Percentiles rank a stretch among this genome's conserved stretches.
Evolutionary conservation across 2,888 invertebrate genomes (phyloP).

Genomic region (Gandaritis pyraliata): DNA sequence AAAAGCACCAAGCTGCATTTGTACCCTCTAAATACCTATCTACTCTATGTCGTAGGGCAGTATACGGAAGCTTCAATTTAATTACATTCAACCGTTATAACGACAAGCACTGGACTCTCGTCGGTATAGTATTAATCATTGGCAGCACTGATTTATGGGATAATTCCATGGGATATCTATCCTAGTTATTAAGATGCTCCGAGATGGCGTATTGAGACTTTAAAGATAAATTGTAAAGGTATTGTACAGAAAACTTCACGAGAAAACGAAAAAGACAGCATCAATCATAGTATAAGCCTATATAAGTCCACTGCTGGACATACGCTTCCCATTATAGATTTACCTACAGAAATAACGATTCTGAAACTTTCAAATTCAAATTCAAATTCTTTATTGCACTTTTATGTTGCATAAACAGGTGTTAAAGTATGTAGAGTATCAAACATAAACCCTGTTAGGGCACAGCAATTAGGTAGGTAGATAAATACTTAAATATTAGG

Average conservation of each 20-base stretch:
- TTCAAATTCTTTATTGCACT: too few relatives aligned
- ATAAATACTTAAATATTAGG: too few relatives aligned
- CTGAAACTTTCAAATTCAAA: too few relatives aligned
- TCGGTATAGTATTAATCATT: conserved; percentile 77
- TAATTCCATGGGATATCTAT: conserved; percentile 72
- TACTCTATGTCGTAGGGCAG: conserved; percentile 31
- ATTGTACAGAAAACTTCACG: conserved; percentile 27
- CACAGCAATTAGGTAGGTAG: too few relatives aligned
- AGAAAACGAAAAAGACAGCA: conserved; percentile 10
- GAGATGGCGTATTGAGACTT: conserved; percentile 41
- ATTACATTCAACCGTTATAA: conserved; percentile 80
- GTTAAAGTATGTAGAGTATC: too few relatives aligned
- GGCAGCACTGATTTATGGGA: conserved; percentile 76
- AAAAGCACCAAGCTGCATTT: too few relatives aligned
- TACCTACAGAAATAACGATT: too few relatives aligned
- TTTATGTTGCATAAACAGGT: too few relatives aligned
- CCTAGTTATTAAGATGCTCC: conserved; percentile 66
- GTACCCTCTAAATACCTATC: conserved; percentile 12
- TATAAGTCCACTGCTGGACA: too few relatives aligned
- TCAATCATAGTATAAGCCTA: too few relatives aligned
- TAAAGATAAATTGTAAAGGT: conserved; percentile 25
- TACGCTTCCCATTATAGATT: too few relatives aligned
- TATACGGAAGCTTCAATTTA: conserved; percentile 79
- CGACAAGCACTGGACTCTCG: conserved; percentile 65
- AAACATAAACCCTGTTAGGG: too few relatives aligned